Evolutionary conservation across 2,113 vertebrate species (phyloP), one percentile per base, ranked within the genome.

Genomic region (Rhynchomys soricoides): DNA sequence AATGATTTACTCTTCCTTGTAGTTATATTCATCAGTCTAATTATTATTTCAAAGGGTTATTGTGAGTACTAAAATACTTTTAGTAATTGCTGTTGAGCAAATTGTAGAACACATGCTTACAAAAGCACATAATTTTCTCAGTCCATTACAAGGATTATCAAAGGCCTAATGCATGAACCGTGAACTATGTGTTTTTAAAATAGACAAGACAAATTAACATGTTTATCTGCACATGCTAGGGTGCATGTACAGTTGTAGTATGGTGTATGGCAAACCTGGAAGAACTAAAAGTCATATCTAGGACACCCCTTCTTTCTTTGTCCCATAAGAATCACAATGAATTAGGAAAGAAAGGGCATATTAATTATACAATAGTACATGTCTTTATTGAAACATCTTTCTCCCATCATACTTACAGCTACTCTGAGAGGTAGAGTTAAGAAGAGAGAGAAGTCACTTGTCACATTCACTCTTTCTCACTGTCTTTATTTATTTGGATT

Each of bases 21-120:
- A 70, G n/a, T 89, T 79, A 87, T 50, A 90, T 93, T 71, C 8
- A 91, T 90, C 16, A 59, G 70, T 71, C 88, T 77, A 40, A 77
- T 79, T 81, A 83, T 55, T n/a, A 21, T 78, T 93, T 83, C n/a
- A 40, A 77, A 93, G 15, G 48, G 4, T 71, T 94, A 93, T 34
- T 71, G 34, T 94, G 40, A 96, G n/a, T 24, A 82, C 78, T 93
- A 73, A 95, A 86, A 86, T 77, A 73, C 74, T 88, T 95, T 83
- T 78, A 95, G 64, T 24, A 68, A 1, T 40, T 79, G 2, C 9
- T 78, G 9, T 26, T 24, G 7, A 88, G 9, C 52, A 91, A 34
- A 75, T 29, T 15, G 34, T 48, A 1, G 40, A 97, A 45, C 9
- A 85, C 59, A 13, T 89, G 62, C 88, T 86, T 94, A 64, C 34